Percentiles rank a stretch among this genome's conserved stretches.
Evolutionary conservation across 2,888 invertebrate species (phyloP).

Genomic region (Melieria picta): DNA sequence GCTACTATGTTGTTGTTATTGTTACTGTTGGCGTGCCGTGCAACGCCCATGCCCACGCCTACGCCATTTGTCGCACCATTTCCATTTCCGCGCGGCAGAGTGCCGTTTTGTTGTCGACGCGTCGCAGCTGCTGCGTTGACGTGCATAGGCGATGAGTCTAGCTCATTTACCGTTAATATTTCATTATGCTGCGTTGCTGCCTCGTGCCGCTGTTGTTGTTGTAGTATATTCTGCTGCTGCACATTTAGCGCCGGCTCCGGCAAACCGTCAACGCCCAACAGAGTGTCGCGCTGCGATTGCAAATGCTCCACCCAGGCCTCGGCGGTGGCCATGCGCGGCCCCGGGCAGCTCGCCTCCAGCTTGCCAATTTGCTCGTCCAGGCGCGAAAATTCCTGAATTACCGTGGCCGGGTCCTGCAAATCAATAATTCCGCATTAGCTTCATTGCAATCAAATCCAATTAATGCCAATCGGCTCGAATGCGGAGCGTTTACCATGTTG

Average conservation of each 20-base stretch:
- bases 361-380: slow-evolving; percentile 61
- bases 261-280: slow-evolving; percentile 50
- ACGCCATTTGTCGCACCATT: slow-evolving; percentile 33
- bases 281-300: slow-evolving; percentile 53
- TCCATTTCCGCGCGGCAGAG: slow-evolving; percentile 23
- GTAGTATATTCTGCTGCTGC: slow-evolving; percentile 8
- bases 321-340: slow-evolving; percentile 62
- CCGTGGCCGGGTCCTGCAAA: slow-evolving; percentile 43
- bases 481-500: slow-evolving; percentile 33
- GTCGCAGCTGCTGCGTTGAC: neutral
- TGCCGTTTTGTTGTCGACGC: slow-evolving; percentile 28
- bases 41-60: slow-evolving; percentile 6
- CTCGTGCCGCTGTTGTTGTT: slow-evolving; percentile 26
- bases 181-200: slow-evolving; percentile 9
- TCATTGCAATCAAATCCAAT: neutral
- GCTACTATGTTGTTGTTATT: slow-evolving; percentile 48
- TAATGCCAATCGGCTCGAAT: neutral
- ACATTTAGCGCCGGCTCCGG: slow-evolving; percentile 7
- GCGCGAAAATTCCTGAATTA: slow-evolving; percentile 60
- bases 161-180: slow-evolving; percentile 24
- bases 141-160: slow-evolving; percentile 15
- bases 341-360: slow-evolving; percentile 61
- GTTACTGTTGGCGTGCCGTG: slow-evolving; percentile 30
- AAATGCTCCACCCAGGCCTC: slow-evolving; percentile 65
- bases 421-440: slow-evolving; percentile 1